Evolutionary conservation across 2,797 vertebrate genomes (phyloP).

Genomic region (Craterocephalus amniculus): DNA sequence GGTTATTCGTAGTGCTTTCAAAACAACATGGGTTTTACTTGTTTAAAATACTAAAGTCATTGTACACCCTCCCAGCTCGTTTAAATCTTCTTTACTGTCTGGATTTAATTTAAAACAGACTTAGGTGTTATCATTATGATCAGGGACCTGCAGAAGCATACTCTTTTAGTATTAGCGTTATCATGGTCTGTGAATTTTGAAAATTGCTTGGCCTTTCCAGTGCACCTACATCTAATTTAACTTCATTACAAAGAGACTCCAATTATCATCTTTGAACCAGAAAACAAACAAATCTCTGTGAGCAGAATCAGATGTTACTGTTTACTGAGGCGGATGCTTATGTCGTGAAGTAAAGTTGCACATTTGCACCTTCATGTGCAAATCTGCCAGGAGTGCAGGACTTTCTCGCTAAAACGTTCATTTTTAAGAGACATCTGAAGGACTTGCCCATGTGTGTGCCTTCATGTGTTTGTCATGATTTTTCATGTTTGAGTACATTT

Average conservation of each 20-base stretch:
- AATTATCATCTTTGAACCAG: conserved; percentile 8
- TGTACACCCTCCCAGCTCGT: background rate
- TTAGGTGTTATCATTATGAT: conserved; percentile 27
- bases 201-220: conserved; percentile 53
- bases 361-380: background rate
- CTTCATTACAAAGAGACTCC: conserved; percentile 30
- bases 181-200: conserved; percentile 2
- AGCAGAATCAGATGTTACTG: conserved; percentile 9
- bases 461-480: background rate
- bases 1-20: background rate
- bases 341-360: background rate
- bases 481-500: background rate
- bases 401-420: no score
- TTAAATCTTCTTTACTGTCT: conserved; percentile 13
- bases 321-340: background rate
- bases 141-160: conserved; percentile 3
- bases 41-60: background rate
- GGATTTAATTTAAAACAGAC: conserved; percentile 24
- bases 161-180: background rate
- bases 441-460: background rate
- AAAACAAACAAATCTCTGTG: background rate
- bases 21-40: background rate
- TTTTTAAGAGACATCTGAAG: background rate
- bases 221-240: conserved; percentile 30
- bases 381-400: background rate